Evolutionary conservation across 1,140 invertebrate species (phyloP).

Genomic region (Colletes latitarsis): DNA sequence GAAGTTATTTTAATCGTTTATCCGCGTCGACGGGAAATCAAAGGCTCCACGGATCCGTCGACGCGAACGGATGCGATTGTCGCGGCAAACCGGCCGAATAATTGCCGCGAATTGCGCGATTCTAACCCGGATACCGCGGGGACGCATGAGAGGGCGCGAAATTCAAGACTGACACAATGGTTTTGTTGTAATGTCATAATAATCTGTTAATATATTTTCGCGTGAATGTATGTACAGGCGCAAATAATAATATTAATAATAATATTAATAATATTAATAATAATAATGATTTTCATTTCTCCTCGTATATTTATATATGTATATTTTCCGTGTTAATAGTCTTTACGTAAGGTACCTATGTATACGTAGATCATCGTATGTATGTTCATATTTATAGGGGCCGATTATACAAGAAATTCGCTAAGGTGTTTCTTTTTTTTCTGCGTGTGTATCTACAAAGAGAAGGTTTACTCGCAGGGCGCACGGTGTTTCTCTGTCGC

Average conservation of each 20-base stretch:
- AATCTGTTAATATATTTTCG: slow-evolving; percentile 81
- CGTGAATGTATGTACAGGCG: slow-evolving; percentile 80
- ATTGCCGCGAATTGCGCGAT: slow-evolving; percentile 1
- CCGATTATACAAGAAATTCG: slow-evolving; percentile 75
- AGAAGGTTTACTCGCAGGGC: slow-evolving; percentile 38
- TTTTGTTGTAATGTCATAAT: slow-evolving; percentile 74
- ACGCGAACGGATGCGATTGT: not conserved
- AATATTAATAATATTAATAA: slow-evolving; percentile 61
- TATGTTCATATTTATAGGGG: slow-evolving; percentile 77
- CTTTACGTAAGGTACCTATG: slow-evolving; percentile 70
- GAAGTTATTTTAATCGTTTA: slow-evolving; percentile 33
- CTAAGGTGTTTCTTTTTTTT: slow-evolving; percentile 47
- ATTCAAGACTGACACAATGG: slow-evolving; percentile 48
- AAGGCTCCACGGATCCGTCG: not conserved
- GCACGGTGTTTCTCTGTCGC: slow-evolving; percentile 4
- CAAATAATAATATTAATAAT: slow-evolving; percentile 76
- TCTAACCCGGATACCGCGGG: not conserved
- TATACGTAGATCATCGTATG: slow-evolving; percentile 70
- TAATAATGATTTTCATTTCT: slow-evolving; percentile 69
- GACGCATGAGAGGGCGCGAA: not conserved
- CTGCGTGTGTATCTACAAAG: slow-evolving; percentile 76
- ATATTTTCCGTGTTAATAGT: slow-evolving; percentile 71
- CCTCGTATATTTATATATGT: slow-evolving; percentile 74
- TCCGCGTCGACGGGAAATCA: not conserved
- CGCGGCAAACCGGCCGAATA: not conserved